phyloP scores from a whole-genome alignment of 1,140 invertebrate genomes.

The Theocolax elegans region DNA sequence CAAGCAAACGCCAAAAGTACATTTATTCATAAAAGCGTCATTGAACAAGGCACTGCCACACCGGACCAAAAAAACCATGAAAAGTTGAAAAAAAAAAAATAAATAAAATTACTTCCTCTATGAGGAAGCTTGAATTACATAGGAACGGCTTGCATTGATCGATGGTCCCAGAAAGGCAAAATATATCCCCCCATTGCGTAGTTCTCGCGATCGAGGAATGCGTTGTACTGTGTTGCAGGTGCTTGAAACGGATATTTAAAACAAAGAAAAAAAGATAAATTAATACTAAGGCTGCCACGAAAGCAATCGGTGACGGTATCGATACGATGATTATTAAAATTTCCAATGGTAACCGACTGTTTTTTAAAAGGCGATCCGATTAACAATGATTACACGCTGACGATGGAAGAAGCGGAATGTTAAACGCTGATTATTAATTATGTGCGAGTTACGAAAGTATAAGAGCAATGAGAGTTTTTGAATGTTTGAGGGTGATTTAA shows the following conservation, averaged over 20 bases:
- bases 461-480: constrained; percentile 11
- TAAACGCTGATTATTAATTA: constrained; percentile 16
- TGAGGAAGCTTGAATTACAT: constrained; percentile 14
- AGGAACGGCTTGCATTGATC: not conserved
- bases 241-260: constrained; percentile 19
- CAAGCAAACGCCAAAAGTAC: constrained; percentile 24
- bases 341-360: not conserved
- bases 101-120: no score
- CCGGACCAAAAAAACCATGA: constrained; percentile 53
- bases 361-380: not conserved
- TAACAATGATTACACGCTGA: not conserved
- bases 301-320: not conserved
- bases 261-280: no score
- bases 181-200: constrained; percentile 7
- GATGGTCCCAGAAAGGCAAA: constrained; percentile 23
- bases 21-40: constrained; percentile 35
- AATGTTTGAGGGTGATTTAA: constrained; percentile 4
- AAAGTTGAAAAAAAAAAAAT: constrained; percentile 38
- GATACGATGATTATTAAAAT: not conserved
- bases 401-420: not conserved
- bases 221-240: constrained; percentile 14
- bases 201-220: constrained; percentile 7
- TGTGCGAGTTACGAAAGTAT: constrained; percentile 16
- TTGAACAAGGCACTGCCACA: constrained; percentile 63
- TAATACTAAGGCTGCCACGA: no score